Evolutionary conservation across 2,113 vertebrate genomes (phyloP).

Genomic region (Archocentrus centrarchus): DNA sequence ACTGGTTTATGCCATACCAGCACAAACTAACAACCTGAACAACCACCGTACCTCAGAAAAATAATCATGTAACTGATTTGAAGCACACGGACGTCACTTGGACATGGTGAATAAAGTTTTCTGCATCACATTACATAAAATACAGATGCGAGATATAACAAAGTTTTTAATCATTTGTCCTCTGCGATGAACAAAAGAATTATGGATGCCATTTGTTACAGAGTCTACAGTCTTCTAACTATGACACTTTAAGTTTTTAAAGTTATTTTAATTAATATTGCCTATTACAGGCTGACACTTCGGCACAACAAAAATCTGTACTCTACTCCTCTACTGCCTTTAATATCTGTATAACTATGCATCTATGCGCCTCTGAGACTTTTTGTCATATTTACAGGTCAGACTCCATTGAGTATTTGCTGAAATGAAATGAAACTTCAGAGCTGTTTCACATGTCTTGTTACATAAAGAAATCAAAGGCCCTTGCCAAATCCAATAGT

Average conservation of each 20-base stretch:
- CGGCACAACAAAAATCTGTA: not conserved
- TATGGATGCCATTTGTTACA: not conserved
- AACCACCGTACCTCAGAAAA: not conserved
- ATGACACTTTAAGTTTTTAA: conserved; percentile 74
- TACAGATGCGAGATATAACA: not conserved
- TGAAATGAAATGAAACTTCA: not conserved
- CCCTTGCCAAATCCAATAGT: conserved; percentile 2
- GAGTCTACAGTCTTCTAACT: not conserved
- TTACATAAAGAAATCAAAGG: conserved; percentile 12
- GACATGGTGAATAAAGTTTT: not conserved
- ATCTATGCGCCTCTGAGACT: not conserved
- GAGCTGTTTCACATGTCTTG: conserved; percentile 1
- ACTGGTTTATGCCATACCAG: not conserved
- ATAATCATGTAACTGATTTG: conserved; percentile 13
- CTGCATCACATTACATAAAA: conserved; percentile 1
- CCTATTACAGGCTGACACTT: not conserved
- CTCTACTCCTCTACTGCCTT: not conserved
- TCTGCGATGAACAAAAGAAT: not conserved
- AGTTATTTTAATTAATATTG: conserved; percentile 69
- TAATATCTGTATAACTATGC: not conserved
- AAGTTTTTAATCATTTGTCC: not conserved
- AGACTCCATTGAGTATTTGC: not conserved
- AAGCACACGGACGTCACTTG: conserved; percentile 26
- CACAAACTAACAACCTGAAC: conserved; percentile 13
- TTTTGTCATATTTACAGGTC: not conserved